phyloP scores from a whole-genome alignment of 2,888 invertebrate species.

The Erebia epiphron region DNA sequence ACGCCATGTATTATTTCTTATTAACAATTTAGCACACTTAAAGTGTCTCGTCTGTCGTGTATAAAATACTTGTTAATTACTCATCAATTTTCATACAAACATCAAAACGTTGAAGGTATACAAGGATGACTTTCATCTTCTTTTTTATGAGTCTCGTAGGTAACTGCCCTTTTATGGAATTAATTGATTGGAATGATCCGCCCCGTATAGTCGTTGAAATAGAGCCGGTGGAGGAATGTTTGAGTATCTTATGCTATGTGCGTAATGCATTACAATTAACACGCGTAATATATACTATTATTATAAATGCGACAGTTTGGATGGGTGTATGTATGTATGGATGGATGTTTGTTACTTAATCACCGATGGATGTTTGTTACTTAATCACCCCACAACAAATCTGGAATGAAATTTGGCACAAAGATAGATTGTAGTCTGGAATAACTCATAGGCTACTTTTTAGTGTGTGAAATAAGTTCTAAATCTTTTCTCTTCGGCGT shows the following conservation, averaged over 20 bases:
- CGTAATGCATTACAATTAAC: neutral
- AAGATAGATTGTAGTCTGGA: too few species aligned
- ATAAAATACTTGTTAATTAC: too few species aligned
- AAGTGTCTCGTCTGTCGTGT: too few species aligned
- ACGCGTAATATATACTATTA: neutral
- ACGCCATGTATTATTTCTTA: conserved; percentile 14
- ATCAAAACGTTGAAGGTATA: conserved; percentile 22
- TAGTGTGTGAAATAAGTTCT: too few species aligned
- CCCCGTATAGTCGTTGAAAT: conserved; percentile 26
- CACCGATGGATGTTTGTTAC: too few species aligned
- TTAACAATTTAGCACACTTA: too few species aligned
- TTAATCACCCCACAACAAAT: too few species aligned
- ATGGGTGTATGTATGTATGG: too few species aligned
- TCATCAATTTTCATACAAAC: conserved; percentile 14
- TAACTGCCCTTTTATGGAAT: conserved; percentile 36
- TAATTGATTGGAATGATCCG: conserved; percentile 38
- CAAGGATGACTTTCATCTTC: conserved; percentile 28
- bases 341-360: too few species aligned
- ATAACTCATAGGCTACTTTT: too few species aligned
- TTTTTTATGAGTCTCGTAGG: conserved; percentile 21
- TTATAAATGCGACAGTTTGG: too few species aligned
- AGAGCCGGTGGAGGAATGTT: conserved; percentile 19
- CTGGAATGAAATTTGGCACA: too few species aligned
- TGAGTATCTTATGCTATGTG: neutral
- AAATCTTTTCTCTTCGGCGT: neutral